Base-by-base conservation (phyloP, 2,888 invertebrate genomes). In the Leptogaster cylindrica region DNA sequence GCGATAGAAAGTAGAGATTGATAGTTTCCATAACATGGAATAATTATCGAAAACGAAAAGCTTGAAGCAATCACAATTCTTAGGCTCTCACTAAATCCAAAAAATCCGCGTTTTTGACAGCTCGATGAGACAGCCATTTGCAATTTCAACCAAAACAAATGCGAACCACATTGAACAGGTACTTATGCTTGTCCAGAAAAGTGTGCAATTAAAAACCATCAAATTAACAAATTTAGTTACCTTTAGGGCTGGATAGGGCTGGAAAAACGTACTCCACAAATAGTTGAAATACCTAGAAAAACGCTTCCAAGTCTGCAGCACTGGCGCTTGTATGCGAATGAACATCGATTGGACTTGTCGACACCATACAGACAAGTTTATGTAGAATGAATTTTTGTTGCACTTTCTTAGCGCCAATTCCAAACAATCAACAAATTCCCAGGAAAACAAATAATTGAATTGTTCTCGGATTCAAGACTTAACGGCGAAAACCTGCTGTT, bases 291-390 rank as follows among this genome's bases (percentile, higher is more conserved):
- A 83, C 82, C 84, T 84, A 75, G 84, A 82, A 76, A 87, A 79
- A 79, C 85, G 86, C 83, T 87, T 86, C 88, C 87, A 88, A 85
- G 88, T 88, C 82, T 86, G 84, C 75, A 84, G 83, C 77, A 87
- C 88, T 79, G 88, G 87, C 82, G 85, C 87, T 84, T 87, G 87
- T 83, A 88, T 82, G 68, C 73, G 73, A 73, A 75, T 76, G 75
- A 74, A 75, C 77, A 77, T 77, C 74, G 75, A 74, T 74, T 71
- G 69, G 66, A 69, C 69, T 73, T 58, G 52, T 36, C 36, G n/a
- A 36, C 36, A 4, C 10, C 36, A 7, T n/a, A 36, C 36, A 4
- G 4, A 7, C 4, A 10, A 36, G 4, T 10, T 10, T 4, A 36
- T 4, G 36, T 14, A 36, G 4, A 12, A 14, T 4, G 14, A 36